Percentiles rank a stretch among this genome's conserved stretches.
Conservation (phyloP, 2,888 invertebrate species). For the Orthosia cruda region DNA sequence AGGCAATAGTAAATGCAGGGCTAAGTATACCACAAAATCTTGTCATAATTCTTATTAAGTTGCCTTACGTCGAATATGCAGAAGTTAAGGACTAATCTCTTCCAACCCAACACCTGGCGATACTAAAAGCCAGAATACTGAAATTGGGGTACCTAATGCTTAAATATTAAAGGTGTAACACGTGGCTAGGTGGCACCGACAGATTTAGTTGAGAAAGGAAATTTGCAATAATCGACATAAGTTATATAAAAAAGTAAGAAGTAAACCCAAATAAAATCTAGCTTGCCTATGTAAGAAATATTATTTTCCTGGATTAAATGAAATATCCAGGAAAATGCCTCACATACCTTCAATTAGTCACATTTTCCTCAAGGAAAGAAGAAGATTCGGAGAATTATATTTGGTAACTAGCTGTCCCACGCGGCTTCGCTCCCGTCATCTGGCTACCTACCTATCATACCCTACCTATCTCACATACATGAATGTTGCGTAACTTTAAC, state of each 20-base stretch:
- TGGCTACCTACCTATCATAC: too few species aligned
- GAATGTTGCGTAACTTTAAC: too few species aligned
- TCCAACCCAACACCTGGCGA: constrained; percentile 4
- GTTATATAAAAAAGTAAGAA: neutral
- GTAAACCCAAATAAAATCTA: neutral
- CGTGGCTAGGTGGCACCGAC: neutral
- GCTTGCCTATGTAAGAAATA: neutral
- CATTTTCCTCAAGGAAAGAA: neutral
- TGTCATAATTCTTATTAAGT: neutral
- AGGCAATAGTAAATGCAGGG: neutral
- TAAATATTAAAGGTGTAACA: constrained; percentile 19
- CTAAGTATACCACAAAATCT: neutral
- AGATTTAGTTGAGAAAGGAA: neutral
- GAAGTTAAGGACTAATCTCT: neutral
- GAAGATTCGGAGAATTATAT: neutral
- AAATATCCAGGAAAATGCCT: too few species aligned
- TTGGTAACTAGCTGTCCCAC: too few species aligned
- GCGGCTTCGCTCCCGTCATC: too few species aligned
- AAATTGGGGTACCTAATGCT: constrained; percentile 5
- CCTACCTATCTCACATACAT: too few species aligned
- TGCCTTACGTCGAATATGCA: neutral
- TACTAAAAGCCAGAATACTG: neutral
- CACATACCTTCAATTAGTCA: neutral
- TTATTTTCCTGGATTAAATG: neutral
- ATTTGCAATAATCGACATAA: constrained; percentile 4